A percentile compares a stretch with the other conserved stretches of the same genome.
Evolutionary conservation across 2,888 invertebrate species (phyloP).

Genomic region (Napeogenes sylphis): DNA sequence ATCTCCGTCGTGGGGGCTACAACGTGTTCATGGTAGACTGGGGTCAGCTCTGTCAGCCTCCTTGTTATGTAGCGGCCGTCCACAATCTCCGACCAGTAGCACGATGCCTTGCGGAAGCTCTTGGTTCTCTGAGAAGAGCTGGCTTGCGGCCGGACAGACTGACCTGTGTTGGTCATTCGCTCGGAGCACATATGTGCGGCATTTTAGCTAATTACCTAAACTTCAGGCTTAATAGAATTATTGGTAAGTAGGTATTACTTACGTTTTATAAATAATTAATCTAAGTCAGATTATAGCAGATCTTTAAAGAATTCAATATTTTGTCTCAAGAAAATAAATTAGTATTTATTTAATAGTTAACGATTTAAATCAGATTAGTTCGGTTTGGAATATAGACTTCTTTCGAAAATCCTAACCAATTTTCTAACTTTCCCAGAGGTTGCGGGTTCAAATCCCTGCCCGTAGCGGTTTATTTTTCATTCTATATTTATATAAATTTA

Average conservation of each 20-base stretch:
- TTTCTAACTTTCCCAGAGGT: too few relatives aligned
- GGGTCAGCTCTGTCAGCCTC: slow-evolving; percentile 83
- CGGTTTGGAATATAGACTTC: too few relatives aligned
- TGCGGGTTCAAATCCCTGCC: too few relatives aligned
- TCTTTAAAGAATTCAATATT: too few relatives aligned
- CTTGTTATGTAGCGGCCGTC: slow-evolving; percentile 86
- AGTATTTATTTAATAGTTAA: too few relatives aligned
- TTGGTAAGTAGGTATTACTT: slow-evolving; percentile 64
- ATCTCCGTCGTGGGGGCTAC: slow-evolving; percentile 83
- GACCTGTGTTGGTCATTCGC: slow-evolving; percentile 87
- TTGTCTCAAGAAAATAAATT: too few relatives aligned
- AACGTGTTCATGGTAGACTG: slow-evolving; percentile 88
- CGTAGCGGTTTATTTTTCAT: too few relatives aligned
- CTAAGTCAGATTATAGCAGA: too few relatives aligned
- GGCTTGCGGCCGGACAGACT: slow-evolving; percentile 81
- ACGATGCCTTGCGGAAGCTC: slow-evolving; percentile 81
- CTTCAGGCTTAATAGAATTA: slow-evolving; percentile 84
- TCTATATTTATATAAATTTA: too few relatives aligned
- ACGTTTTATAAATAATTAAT: too few relatives aligned
- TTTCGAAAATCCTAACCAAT: too few relatives aligned
- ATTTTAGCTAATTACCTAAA: slow-evolving; percentile 84
- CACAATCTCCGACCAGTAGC: slow-evolving; percentile 85
- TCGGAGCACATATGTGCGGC: slow-evolving; percentile 87
- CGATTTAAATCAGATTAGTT: too few relatives aligned
- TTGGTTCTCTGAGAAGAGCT: slow-evolving; percentile 79